Percentiles rank a stretch among this genome's conserved stretches.
phyloP scores from a whole-genome alignment of 2,797 vertebrate genomes.

The Astyanax mexicanus region DNA sequence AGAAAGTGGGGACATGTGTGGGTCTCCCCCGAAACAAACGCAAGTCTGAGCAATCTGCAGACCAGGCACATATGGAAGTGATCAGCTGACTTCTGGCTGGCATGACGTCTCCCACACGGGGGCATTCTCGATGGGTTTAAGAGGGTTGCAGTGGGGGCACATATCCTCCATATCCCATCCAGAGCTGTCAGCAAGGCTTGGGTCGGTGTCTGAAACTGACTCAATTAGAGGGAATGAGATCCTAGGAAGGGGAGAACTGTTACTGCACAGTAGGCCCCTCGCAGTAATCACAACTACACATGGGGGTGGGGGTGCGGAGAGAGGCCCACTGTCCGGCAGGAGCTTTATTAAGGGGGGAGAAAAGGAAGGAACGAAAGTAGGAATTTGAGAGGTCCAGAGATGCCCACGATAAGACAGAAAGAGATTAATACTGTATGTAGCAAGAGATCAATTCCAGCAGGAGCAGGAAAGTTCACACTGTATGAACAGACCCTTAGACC shows the following conservation, averaged over 20 bases:
- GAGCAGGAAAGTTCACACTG: too few relatives aligned
- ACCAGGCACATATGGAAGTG: slow-evolving; percentile 55
- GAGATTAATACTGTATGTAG: neutral
- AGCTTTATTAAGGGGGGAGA: neutral
- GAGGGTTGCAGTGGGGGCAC: slow-evolving; percentile 24
- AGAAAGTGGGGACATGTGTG: slow-evolving; percentile 35
- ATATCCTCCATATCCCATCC: slow-evolving; percentile 28
- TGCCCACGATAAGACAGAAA: slow-evolving; percentile 21
- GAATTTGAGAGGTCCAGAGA: slow-evolving; percentile 46
- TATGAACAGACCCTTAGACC: too few relatives aligned
- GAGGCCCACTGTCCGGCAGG: slow-evolving; percentile 15
- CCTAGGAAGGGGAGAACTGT: slow-evolving; percentile 25
- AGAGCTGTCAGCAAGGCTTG: slow-evolving; percentile 34
- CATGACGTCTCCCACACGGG: slow-evolving; percentile 36
- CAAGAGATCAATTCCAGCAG: neutral
- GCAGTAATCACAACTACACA: slow-evolving; percentile 32
- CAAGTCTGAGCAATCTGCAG: neutral
- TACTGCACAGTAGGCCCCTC: slow-evolving; percentile 34
- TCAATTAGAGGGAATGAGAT: slow-evolving; percentile 47
- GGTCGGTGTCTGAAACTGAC: slow-evolving; percentile 43
- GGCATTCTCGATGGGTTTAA: slow-evolving; percentile 33
- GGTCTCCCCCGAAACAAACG: slow-evolving; percentile 32
- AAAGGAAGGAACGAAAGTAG: slow-evolving; percentile 25
- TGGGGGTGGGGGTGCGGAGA: slow-evolving; percentile 3
- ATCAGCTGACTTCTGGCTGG: slow-evolving; percentile 51